A percentile compares a stretch with the other conserved stretches of the same genome.
phyloP scores from a whole-genome alignment of 2,113 vertebrate species.

The Scomber scombrus region DNA sequence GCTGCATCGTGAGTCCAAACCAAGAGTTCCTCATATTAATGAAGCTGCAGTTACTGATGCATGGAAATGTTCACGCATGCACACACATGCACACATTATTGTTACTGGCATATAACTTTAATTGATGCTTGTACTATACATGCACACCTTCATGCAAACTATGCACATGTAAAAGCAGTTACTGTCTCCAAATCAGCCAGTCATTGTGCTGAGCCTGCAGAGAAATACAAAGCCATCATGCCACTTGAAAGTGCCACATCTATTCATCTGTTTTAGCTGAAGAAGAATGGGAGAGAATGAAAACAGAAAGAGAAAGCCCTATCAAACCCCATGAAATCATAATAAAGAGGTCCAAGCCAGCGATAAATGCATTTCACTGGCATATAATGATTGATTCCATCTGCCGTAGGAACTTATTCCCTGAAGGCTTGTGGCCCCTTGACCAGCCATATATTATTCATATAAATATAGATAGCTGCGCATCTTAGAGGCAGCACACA shows the following conservation, averaged over 20 bases:
- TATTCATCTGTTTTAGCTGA: constrained; percentile 40
- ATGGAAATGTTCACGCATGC: background rate
- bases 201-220: background rate
- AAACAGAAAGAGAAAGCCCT: constrained; percentile 58
- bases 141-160: background rate
- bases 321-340: constrained; percentile 76
- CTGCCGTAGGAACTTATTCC: constrained; percentile 69
- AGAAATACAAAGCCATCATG: constrained; percentile 1
- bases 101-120: too few relatives aligned
- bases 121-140: background rate
- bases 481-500: constrained; percentile 69
- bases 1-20: constrained; percentile 23
- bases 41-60: constrained; percentile 16
- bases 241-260: constrained; percentile 19
- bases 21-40: constrained; percentile 22
- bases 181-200: constrained; percentile 4
- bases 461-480: constrained; percentile 80
- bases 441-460: constrained; percentile 84
- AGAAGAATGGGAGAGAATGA: constrained; percentile 45
- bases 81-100: background rate
- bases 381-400: constrained; percentile 81
- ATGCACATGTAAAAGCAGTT: constrained; percentile 14
- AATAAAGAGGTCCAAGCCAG: constrained; percentile 70
- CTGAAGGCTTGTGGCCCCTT: constrained; percentile 77
- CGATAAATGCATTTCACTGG: constrained; percentile 77